Evolutionary conservation across 2,888 invertebrate species (phyloP), one percentile per base, ranked within the genome.

Genomic region (Pheosia tremula): DNA sequence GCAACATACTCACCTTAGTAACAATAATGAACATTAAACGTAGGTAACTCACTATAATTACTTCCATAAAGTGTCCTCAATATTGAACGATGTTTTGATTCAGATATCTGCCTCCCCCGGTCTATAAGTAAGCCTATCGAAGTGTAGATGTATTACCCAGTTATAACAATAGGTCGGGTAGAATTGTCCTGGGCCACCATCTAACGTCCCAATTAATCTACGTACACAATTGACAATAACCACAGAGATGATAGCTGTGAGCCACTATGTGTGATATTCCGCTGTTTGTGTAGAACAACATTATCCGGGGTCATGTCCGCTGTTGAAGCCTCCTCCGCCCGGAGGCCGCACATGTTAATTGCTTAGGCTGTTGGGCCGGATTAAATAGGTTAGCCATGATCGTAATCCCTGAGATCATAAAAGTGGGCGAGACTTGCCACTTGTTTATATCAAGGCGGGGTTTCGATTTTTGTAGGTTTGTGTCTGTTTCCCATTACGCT

Each of bases 341-440:
- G 65, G 63, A 69, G 70, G 70, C 70, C 71, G 68, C 66, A 67
- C 72, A 78, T 80, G 78, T 79, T 80, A 80, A 80, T 79, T 80
- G 78, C 78, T 66, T 63, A 57, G 72, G 69, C 72, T 75, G 79
- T 78, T 72, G 71, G 69, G 74, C 64, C 68, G 70, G 72, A 71
- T 69, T 72, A 66, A 72, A 73, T 74, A 69, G 67, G 75, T 71
- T 66, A 64, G 67, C 60, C 62, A 60, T 64, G 69, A 74, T 71
- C 74, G 75, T 79, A 78, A 80, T 77, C 77, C 76, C 59, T 59
- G 63, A 62, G 76, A 77, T 80, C 78, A 77, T 80, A 81, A 79
- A 80, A 77, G 77, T 76, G 63, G 71, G 69, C 67, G 70, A 65
- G 63, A 61, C 62, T 69, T 59, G 57, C 52, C 64, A 72, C 72